These are phyloP conservation scores for Todiramphus saurophagus DNA, from an alignment of 2,113 vertebrate species.

Conservation along the genomic window DNA sequence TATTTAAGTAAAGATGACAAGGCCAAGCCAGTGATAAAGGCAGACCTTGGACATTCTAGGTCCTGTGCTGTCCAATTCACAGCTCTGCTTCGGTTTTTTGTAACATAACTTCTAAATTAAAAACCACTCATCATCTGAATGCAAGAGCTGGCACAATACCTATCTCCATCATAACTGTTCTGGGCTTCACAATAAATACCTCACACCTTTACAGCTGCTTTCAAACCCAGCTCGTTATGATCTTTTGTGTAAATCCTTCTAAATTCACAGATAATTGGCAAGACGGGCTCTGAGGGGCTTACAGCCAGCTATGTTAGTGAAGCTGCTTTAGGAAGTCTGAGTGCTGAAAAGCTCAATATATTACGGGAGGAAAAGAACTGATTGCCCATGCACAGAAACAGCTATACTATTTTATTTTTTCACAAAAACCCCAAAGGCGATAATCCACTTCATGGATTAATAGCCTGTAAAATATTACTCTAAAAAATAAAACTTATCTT, in stretches of 20 bases:
- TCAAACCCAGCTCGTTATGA: slow-evolving; percentile 6
- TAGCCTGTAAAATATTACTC: slow-evolving; percentile 26
- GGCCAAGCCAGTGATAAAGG: not conserved
- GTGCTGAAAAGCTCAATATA: not conserved
- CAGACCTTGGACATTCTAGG: not conserved
- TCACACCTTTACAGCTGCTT: not conserved
- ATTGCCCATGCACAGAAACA: not conserved
- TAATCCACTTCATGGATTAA: slow-evolving; percentile 53
- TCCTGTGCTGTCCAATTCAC: not conserved
- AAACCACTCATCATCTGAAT: not conserved
- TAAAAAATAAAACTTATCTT: slow-evolving; percentile 23
- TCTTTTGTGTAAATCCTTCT: slow-evolving; percentile 33
- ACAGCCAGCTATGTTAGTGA: not conserved
- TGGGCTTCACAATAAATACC: not conserved
- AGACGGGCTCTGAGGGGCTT: not conserved
- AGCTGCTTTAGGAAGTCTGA: slow-evolving; percentile 14
- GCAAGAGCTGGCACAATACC: not conserved
- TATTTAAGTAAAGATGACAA: not conserved
- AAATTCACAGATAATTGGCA: slow-evolving; percentile 38
- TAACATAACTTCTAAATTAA: not conserved
- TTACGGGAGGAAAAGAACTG: not conserved
- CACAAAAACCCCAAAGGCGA: slow-evolving; percentile 29
- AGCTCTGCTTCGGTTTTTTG: not conserved
- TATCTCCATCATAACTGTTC: not conserved
- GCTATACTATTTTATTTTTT: slow-evolving; percentile 29